These are phyloP conservation scores for Pempheris klunzingeri DNA, from an alignment of 2,797 vertebrate species.

Conservation along the genomic window DNA sequence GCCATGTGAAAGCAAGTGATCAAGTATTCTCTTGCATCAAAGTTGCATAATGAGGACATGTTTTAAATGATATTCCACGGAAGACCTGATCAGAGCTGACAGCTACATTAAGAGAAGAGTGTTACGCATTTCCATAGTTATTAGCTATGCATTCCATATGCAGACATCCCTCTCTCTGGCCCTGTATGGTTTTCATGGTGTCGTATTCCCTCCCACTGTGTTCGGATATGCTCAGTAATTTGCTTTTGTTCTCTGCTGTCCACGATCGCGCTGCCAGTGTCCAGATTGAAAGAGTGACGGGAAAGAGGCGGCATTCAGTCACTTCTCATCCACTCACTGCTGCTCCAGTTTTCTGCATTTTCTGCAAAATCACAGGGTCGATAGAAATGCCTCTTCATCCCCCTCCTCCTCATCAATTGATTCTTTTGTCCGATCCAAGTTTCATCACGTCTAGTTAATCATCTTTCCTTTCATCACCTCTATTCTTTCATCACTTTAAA, in stretches of 20 bases:
- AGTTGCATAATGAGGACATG: conserved; percentile 65
- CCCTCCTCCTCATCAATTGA: conserved; percentile 20
- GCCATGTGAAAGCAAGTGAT: conserved; percentile 54
- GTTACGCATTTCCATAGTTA: conserved; percentile 39
- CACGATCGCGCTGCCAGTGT: conserved; percentile 34
- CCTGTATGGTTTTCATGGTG: conserved; percentile 20
- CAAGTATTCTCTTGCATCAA: conserved; percentile 71
- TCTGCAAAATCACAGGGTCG: conserved; percentile 8
- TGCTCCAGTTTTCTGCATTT: conserved; percentile 1
- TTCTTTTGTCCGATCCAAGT: conserved; percentile 44
- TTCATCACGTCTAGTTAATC: conserved; percentile 52
- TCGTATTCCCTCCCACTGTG: conserved; percentile 17
- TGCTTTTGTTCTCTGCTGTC: conserved; percentile 14
- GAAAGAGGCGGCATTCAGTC: conserved; percentile 18
- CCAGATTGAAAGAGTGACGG: conserved; percentile 24
- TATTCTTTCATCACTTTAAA: conserved; percentile 58
- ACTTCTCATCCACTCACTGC: background rate
- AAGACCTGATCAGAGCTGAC: conserved; percentile 46
- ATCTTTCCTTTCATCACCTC: conserved; percentile 53
- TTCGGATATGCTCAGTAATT: conserved; percentile 28
- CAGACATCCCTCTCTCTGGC: conserved; percentile 8
- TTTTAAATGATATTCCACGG: conserved; percentile 60
- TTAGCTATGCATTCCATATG: conserved; percentile 46
- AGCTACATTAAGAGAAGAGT: conserved; percentile 49
- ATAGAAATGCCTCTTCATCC: conserved; percentile 15